Evolutionary conservation across 1,140 invertebrate genomes (phyloP), one percentile per base, ranked within the genome.

Genomic region (Heterodera carotae): DNA sequence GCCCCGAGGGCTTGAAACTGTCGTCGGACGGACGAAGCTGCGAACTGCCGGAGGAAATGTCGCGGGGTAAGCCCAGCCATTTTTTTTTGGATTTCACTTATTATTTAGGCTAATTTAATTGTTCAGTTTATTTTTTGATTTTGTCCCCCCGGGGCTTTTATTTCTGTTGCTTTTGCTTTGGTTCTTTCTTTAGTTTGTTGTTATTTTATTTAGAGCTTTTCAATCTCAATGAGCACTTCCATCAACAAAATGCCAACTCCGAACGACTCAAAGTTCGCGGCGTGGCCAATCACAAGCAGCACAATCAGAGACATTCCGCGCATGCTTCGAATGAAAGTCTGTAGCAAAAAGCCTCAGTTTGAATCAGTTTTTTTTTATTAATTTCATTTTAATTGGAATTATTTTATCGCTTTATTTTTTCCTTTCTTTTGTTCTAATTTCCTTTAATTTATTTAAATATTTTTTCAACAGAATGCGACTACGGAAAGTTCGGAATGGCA

Each of bases 401-500:
- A 29, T 33, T 4, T 31, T 29, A 60, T 1, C n/a, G 74, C 18
- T 60, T 64, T n/a, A 27, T 18, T 18, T 15, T 18, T n/a, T 69
- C 4, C n/a, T 22, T 56, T 56, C 12, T 56, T 56, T 22, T 22
- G 48, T 22, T 56, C 15, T 56, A 22, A 56, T 15, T 56, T 56
- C 15, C 12, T 18, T 56, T 10, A 43, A 12, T 43, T 56, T 53
- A 3, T 18, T 22, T 53, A 10, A 18, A 15, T 18, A 53, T 53
- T 53, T 15, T 53, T 53, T 5, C 76, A 83, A 74, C 60, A 87
- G 83, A 66, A 12, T 86, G 85, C 71, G 77, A 77, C 15, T 72
- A 88, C 18, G 93, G 93, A 48, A 91, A 88, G 33, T 96, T 92
- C 85, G 94, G 94, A 0, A 91, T 93, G 85, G 91, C 93, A 82